A percentile compares a stretch with the other conserved stretches of the same genome.
phyloP scores from a whole-genome alignment of 2,888 invertebrate genomes.

The Phengaris alcon region DNA sequence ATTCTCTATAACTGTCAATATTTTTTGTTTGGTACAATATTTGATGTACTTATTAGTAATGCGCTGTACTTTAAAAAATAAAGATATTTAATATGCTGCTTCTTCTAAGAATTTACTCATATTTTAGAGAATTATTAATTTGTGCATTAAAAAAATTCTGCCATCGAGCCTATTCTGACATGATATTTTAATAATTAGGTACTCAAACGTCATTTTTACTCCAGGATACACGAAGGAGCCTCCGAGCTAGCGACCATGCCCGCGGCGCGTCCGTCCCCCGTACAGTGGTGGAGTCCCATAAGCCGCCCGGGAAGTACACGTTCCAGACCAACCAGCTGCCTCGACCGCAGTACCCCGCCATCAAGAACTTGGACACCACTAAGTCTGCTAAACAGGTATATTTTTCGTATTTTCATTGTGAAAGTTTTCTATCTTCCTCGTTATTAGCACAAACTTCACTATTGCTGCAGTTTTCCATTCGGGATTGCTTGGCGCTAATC shows the following conservation, averaged over 20 bases:
- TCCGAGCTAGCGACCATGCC: slow-evolving; percentile 38
- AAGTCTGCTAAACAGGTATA: slow-evolving; percentile 84
- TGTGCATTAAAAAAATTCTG: too few species aligned
- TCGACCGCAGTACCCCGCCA: slow-evolving; percentile 82
- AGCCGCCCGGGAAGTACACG: slow-evolving; percentile 67
- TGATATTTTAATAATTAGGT: neutral
- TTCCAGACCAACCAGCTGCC: slow-evolving; percentile 87
- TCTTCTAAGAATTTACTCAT: too few species aligned
- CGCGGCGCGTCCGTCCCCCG: slow-evolving; percentile 49
- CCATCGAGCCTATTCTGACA: too few species aligned
- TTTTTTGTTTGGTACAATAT: too few species aligned
- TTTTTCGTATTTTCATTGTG: neutral
- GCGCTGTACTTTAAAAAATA: too few species aligned
- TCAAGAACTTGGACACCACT: slow-evolving; percentile 81
- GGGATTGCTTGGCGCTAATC: too few species aligned
- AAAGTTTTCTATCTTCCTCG: neutral
- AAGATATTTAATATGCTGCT: too few species aligned
- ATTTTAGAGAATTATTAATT: too few species aligned
- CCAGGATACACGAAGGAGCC: slow-evolving; percentile 43
- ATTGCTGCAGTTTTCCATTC: too few species aligned
- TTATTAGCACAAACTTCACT: too few species aligned
- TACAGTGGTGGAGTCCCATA: slow-evolving; percentile 56
- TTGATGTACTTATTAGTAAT: too few species aligned
- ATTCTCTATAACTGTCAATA: too few species aligned
- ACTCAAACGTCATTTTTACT: neutral